phyloP scores from a whole-genome alignment of 1,140 invertebrate genomes.

The Drosophila oshimai region DNA sequence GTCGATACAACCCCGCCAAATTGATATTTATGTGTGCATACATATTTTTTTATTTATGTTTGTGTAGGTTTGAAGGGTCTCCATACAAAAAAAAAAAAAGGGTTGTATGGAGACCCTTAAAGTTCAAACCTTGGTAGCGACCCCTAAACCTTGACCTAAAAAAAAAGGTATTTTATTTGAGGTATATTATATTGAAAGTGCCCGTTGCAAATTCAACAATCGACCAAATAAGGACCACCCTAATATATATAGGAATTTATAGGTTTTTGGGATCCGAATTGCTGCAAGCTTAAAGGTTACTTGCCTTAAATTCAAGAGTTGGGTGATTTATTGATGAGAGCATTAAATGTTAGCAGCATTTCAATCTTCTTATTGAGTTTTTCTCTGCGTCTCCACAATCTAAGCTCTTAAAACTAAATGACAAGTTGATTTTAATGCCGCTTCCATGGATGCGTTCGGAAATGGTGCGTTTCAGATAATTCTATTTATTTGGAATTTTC shows the following conservation, averaged over 20 bases:
- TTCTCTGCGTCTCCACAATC: neutral
- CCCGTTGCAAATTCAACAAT: too few relatives aligned
- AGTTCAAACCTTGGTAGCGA: too few relatives aligned
- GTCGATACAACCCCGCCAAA: conserved; percentile 38
- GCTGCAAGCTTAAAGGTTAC: neutral
- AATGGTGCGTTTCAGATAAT: neutral
- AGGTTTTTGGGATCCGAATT: conserved; percentile 1
- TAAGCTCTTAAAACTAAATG: conserved; percentile 10
- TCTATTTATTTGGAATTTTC: neutral
- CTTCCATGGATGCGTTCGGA: neutral
- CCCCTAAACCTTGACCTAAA: too few relatives aligned
- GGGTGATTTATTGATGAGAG: conserved; percentile 26
- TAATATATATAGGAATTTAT: conserved; percentile 45
- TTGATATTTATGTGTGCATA: conserved; percentile 67
- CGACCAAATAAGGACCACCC: too few relatives aligned
- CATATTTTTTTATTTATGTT: too few relatives aligned
- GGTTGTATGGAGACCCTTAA: too few relatives aligned
- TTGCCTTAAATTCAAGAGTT: neutral
- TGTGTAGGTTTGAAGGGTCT: too few relatives aligned
- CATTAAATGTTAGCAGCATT: conserved; percentile 25
- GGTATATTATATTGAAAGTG: too few relatives aligned
- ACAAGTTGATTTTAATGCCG: conserved; percentile 1
- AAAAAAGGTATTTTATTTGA: too few relatives aligned
- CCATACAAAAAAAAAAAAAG: too few relatives aligned
- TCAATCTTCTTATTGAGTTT: conserved; percentile 28